phyloP scores from a whole-genome alignment of 1,140 invertebrate species.

The Atta cephalotes region DNA sequence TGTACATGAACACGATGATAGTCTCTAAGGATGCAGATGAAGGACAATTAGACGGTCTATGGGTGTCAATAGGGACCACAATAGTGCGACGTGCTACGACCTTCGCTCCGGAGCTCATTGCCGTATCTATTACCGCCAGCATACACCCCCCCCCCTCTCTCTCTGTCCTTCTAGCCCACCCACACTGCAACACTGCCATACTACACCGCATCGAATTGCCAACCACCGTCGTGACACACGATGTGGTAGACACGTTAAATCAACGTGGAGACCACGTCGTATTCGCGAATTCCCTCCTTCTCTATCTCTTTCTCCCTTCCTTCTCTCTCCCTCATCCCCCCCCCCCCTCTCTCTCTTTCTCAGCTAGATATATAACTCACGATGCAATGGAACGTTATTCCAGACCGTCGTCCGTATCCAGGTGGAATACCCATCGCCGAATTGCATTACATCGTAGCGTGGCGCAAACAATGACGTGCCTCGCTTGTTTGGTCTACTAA shows the following conservation, averaged over 20 bases:
- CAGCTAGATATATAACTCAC: constrained; percentile 53
- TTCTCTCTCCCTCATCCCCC: neutral
- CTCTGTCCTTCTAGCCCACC: neutral
- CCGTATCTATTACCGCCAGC: constrained; percentile 71
- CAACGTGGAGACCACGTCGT: constrained; percentile 61
- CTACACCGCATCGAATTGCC: constrained; percentile 28
- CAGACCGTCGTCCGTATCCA: constrained; percentile 28
- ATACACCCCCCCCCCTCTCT: constrained; percentile 11
- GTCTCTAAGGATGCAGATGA: constrained; percentile 62
- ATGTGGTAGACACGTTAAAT: constrained; percentile 70
- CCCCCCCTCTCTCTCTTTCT: neutral
- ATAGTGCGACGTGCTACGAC: constrained; percentile 68
- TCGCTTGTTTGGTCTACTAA: constrained; percentile 69
- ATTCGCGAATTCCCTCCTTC: neutral
- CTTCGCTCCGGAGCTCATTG: constrained; percentile 70
- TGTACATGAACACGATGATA: constrained; percentile 8
- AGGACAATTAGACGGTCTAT: constrained; percentile 72
- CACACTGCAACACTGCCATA: neutral
- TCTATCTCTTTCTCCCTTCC: neutral
- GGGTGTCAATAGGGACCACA: constrained; percentile 71
- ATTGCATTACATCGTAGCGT: constrained; percentile 65
- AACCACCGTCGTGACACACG: constrained; percentile 31
- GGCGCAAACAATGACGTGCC: constrained; percentile 69
- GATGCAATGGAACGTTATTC: constrained; percentile 47
- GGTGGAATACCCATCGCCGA: constrained; percentile 39